These are phyloP conservation scores for Blomia tropicalis DNA, from an alignment of 2,888 invertebrate genomes.

Conservation along the genomic window DNA sequence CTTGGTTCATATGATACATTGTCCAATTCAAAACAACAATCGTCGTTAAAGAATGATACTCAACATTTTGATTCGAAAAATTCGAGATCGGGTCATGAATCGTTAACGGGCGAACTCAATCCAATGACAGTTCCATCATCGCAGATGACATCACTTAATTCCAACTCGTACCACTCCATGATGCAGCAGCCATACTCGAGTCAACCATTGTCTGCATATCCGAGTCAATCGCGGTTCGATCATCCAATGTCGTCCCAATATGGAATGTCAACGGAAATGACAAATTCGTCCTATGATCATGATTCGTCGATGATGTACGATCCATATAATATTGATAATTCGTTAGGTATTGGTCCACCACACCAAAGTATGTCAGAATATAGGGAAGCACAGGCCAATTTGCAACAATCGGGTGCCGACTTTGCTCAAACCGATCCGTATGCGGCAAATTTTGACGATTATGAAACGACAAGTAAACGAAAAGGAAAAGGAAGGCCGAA, in stretches of 20 bases:
- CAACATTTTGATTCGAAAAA: constrained; percentile 18
- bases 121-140: not conserved
- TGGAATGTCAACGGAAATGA: constrained; percentile 11
- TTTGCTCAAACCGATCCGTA: constrained; percentile 22
- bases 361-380: constrained; percentile 19
- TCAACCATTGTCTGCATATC: constrained; percentile 21
- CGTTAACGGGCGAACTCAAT: not conserved
- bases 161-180: constrained; percentile 19
- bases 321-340: constrained; percentile 17
- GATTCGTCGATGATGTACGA: constrained; percentile 13
- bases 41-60: constrained; percentile 19
- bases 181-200: constrained; percentile 23
- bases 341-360: constrained; percentile 12
- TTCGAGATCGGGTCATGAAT: not conserved
- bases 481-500: constrained; percentile 26
- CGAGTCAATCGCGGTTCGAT: constrained; percentile 12
- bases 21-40: constrained; percentile 9
- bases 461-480: constrained; percentile 24
- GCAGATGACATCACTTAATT: constrained; percentile 8
- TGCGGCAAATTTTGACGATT: constrained; percentile 23
- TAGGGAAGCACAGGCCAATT: constrained; percentile 1
- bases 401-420: constrained; percentile 2
- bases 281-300: constrained; percentile 9
- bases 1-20: constrained; percentile 17
- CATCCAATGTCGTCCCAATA: constrained; percentile 9